A percentile compares a stretch with the other conserved stretches of the same genome.
phyloP scores from a whole-genome alignment of 2,888 invertebrate genomes.

The Crossocerus cetratus region DNA sequence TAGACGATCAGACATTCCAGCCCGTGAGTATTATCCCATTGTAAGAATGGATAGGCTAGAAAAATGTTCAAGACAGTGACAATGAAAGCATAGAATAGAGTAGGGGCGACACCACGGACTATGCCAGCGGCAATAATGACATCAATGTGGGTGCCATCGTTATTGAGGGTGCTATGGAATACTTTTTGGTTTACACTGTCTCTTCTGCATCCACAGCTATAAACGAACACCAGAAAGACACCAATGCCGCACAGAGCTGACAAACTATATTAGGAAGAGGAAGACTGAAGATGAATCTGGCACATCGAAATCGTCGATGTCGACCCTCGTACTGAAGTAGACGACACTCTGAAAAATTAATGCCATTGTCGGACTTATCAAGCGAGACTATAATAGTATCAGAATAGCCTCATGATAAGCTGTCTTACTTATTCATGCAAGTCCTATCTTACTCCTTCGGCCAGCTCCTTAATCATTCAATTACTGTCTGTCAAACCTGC shows the following conservation, averaged over 20 bases:
- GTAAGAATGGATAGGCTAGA: constrained; percentile 10
- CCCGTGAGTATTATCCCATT: neutral
- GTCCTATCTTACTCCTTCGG: too few relatives aligned
- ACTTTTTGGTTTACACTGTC: neutral
- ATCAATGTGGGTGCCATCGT: neutral
- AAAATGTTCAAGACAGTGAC: constrained; percentile 34
- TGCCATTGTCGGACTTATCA: constrained; percentile 21
- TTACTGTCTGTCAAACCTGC: too few relatives aligned
- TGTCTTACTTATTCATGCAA: neutral
- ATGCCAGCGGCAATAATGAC: neutral
- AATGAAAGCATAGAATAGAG: constrained; percentile 7
- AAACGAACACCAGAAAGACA: too few relatives aligned
- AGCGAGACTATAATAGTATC: neutral
- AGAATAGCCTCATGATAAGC: neutral
- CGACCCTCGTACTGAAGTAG: constrained; percentile 32
- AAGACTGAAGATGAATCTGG: neutral
- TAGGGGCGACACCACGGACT: neutral
- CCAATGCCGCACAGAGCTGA: too few relatives aligned
- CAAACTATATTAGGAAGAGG: too few relatives aligned
- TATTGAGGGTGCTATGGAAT: neutral
- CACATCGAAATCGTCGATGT: constrained; percentile 38
- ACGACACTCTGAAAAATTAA: constrained; percentile 41
- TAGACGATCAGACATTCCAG: constrained; percentile 20
- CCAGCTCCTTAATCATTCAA: neutral
- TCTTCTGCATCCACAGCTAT: constrained; percentile 21